Evolutionary conservation across 2,113 vertebrate genomes (phyloP), one percentile per base, ranked within the genome.

Genomic region (Cheilinus undulatus): DNA sequence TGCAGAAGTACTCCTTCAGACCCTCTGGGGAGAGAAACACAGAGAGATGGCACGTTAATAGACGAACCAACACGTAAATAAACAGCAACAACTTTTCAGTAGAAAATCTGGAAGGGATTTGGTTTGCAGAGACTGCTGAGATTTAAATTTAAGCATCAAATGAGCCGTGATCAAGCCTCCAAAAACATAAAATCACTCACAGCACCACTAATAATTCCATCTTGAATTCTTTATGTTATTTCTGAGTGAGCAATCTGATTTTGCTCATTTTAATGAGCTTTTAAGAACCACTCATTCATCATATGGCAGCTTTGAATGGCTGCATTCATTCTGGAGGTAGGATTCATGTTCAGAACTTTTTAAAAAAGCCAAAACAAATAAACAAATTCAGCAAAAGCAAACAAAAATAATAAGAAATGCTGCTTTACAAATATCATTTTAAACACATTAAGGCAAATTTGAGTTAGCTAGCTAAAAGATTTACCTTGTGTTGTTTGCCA

Each of bases 401-500:
- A 52, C 4, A 59, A n/a, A 34, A 68, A 69, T 12, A 14, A 53
- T 38, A 75, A 70, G 24, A 50, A 49, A 56, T 60, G 4, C 23
- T 54, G 26, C 10, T 83, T 71, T 51, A 40, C 9, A 54, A 54
- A 45, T 22, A 24, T 32, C 24, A 45, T 45, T 42, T 40, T 19
- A 42, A 20, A 45, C 24, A 24, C 61, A 71, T 13, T 38, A 65
- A 52, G 50, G 70, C 36, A 34, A 48, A 57, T 68, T 63, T 45
- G 76, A 19, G 13, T 38, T 45, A 7, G 51, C 7, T 22, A 27
- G n/a, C 1, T 22, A 73, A 77, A 61, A 64, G 74, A 62, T 93
- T 96, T 94, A 98, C 97, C 97, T 97, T 97, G 97, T 86, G 96
- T 97, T 51, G 97, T 97, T 87, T 98, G 97, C 97, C 97, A 98